phyloP scores from a whole-genome alignment of 2,113 vertebrate species.

The Ochotona curzoniae region DNA sequence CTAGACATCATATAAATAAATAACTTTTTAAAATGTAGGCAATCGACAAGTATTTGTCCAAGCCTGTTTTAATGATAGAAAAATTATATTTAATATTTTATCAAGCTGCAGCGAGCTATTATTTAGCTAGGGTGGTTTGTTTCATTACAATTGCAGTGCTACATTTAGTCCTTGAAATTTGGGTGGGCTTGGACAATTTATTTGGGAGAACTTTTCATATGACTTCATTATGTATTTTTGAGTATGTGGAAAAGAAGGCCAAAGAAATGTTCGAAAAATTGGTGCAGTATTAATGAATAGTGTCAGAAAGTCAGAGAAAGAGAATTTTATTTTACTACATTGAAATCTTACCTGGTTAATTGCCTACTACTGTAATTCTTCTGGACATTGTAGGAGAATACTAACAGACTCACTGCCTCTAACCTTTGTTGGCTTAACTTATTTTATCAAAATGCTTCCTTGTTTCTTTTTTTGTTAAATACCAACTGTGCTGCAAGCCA shows the following conservation, averaged over 20 bases:
- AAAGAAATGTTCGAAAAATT: neutral
- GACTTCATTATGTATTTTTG: neutral
- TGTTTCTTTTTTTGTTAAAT: neutral
- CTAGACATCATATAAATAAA: no score
- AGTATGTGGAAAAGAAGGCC: neutral
- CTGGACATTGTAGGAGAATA: neutral
- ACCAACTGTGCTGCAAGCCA: neutral
- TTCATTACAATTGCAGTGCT: constrained; percentile 24
- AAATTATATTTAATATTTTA: neutral
- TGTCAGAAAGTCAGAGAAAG: neutral
- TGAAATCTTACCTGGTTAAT: neutral
- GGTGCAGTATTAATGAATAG: neutral
- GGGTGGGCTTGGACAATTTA: no score
- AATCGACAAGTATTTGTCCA: no score
- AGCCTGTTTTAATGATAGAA: neutral
- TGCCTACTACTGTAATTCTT: neutral
- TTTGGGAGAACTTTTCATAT: neutral
- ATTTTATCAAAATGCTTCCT: neutral
- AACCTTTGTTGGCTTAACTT: neutral
- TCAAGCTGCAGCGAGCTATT: neutral
- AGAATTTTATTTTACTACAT: neutral
- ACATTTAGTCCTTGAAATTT: neutral
- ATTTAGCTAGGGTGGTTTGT: neutral
- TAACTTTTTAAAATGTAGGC: no score
- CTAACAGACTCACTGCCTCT: neutral